Percentiles rank a stretch among this genome's conserved stretches.
These are phyloP conservation scores for Balanococcus diminutus DNA, from an alignment of 2,888 invertebrate species.

Conservation along the genomic window DNA sequence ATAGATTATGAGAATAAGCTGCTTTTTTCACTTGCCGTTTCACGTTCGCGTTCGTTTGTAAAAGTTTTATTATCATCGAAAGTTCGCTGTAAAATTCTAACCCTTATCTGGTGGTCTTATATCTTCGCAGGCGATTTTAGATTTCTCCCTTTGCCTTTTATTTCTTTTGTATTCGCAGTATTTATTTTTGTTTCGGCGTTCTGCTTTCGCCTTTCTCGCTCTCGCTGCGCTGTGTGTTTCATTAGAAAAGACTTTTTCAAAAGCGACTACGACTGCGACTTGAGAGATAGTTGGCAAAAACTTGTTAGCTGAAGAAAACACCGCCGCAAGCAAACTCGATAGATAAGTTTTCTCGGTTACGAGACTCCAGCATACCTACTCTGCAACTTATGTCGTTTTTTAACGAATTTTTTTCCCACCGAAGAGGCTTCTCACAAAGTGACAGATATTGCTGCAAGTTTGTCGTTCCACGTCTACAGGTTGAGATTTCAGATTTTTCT, in stretches of 20 bases:
- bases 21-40: background rate
- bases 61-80: conserved; percentile 41
- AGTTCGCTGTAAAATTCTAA: conserved; percentile 34
- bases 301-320: conserved; percentile 16
- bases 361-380: background rate
- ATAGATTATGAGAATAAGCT: conserved; percentile 20
- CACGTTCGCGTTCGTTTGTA: background rate
- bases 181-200: conserved; percentile 33
- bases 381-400: conserved; percentile 1
- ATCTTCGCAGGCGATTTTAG: conserved; percentile 26
- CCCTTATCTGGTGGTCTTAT: conserved; percentile 36
- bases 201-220: background rate
- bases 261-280: background rate
- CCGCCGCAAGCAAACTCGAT: conserved; percentile 5
- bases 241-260: background rate
- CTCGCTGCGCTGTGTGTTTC: background rate
- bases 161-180: conserved; percentile 35
- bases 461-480: background rate
- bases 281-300: conserved; percentile 16
- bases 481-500: background rate
- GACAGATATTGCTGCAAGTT: background rate
- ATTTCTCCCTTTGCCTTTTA: background rate
- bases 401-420: background rate
- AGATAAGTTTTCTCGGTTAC: conserved; percentile 23
- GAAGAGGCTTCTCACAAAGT: background rate